phyloP scores from a whole-genome alignment of 2,888 invertebrate genomes.

The Trilocha varians region DNA sequence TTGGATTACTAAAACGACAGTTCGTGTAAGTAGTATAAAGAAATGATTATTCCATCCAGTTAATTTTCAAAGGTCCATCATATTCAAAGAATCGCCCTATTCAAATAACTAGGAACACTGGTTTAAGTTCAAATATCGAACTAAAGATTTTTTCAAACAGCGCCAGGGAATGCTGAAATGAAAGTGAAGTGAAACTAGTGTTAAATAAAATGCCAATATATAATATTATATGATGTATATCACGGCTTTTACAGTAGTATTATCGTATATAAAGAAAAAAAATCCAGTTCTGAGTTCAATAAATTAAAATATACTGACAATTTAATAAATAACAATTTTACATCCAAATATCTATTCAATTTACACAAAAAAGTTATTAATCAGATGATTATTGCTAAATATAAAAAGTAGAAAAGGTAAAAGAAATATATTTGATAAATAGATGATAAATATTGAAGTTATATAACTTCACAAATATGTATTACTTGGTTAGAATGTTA shows the following conservation, averaged over 20 bases:
- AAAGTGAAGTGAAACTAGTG: background rate
- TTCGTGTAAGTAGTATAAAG: too few relatives aligned
- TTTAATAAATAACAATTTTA: slow-evolving; percentile 71
- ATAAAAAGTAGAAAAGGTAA: slow-evolving; percentile 18
- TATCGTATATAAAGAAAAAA: slow-evolving; percentile 67
- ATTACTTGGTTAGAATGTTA: background rate
- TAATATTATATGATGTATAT: slow-evolving; percentile 72
- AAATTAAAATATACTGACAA: slow-evolving; percentile 67
- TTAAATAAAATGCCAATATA: slow-evolving; percentile 57
- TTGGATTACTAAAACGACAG: too few relatives aligned
- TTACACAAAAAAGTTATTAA: slow-evolving; percentile 52
- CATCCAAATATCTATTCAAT: slow-evolving; percentile 48
- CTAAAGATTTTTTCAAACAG: too few relatives aligned
- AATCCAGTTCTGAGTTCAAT: slow-evolving; percentile 67
- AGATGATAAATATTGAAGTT: background rate
- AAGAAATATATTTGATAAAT: slow-evolving; percentile 17
- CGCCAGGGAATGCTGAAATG: too few relatives aligned
- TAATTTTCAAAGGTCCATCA: too few relatives aligned
- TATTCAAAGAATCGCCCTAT: too few relatives aligned
- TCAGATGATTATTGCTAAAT: slow-evolving; percentile 16
- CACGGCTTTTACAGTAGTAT: slow-evolving; percentile 73
- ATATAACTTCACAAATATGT: background rate
- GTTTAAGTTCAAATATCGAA: too few relatives aligned
- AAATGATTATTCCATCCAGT: too few relatives aligned
- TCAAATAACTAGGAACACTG: too few relatives aligned